phyloP scores from a whole-genome alignment of 2,113 vertebrate genomes.

The Syngnathus typhle region DNA sequence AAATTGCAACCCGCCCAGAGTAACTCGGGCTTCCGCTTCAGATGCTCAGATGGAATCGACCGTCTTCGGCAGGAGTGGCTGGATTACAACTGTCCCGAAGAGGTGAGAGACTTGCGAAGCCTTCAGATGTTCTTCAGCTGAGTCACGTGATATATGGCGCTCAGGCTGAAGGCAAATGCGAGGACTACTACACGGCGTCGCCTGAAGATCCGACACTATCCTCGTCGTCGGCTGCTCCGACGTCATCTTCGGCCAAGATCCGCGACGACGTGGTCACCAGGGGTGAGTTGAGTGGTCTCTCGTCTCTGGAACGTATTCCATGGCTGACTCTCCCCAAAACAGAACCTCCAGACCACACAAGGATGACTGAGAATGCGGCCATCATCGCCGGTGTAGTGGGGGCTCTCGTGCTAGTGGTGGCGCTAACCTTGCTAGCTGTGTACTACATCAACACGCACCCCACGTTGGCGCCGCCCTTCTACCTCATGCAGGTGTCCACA shows the following conservation, averaged over 20 bases:
- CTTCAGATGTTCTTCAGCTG: too few species aligned
- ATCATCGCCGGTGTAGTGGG: constrained; percentile 82
- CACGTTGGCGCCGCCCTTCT: constrained; percentile 79
- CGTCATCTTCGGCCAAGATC: constrained; percentile 58
- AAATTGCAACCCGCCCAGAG: too few species aligned
- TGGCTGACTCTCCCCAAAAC: constrained; percentile 32
- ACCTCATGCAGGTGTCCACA: constrained; percentile 84
- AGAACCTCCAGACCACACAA: constrained; percentile 45
- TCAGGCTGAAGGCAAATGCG: constrained; percentile 76
- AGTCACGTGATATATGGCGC: background rate
- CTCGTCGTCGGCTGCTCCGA: constrained; percentile 52
- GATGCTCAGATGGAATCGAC: constrained; percentile 91
- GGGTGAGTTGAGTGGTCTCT: constrained; percentile 61
- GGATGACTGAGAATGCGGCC: constrained; percentile 72
- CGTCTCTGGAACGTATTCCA: background rate
- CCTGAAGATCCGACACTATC: constrained; percentile 55
- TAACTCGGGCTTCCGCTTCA: constrained; percentile 50
- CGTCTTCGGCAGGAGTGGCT: constrained; percentile 89
- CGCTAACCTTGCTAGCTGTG: constrained; percentile 78
- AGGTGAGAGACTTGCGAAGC: constrained; percentile 68
- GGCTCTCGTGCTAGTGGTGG: constrained; percentile 76
- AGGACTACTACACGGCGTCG: constrained; percentile 70
- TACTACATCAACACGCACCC: constrained; percentile 85
- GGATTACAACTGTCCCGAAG: constrained; percentile 79
- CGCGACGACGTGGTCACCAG: constrained; percentile 73